Conservation (phyloP, 2,113 vertebrate species). For the Microtus ochrogaster region DNA sequence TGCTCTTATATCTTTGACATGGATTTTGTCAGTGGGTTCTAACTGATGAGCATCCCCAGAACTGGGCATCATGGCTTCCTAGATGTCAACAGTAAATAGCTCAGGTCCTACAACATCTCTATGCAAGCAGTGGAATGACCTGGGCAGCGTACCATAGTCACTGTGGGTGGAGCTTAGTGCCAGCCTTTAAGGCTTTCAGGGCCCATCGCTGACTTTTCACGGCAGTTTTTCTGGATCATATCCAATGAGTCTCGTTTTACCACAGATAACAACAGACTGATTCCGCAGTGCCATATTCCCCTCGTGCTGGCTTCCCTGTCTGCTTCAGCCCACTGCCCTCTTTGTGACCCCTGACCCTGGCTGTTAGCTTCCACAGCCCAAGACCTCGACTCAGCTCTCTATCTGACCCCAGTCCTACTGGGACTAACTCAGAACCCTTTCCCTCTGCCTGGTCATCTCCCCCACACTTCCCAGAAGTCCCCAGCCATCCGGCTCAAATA, state of each 20-base stretch:
- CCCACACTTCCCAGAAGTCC: neutral
- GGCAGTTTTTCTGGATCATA: constrained; percentile 53
- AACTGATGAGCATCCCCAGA: neutral
- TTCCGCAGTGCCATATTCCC: constrained; percentile 37
- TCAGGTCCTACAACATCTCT: neutral
- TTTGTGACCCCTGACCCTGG: constrained; percentile 19
- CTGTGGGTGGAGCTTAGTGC: neutral
- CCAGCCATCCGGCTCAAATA: neutral
- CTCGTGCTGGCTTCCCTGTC: constrained; percentile 52
- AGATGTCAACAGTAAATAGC: neutral
- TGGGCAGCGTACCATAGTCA: neutral
- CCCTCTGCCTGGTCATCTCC: neutral
- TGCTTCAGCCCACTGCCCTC: constrained; percentile 57
- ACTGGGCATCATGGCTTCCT: neutral
- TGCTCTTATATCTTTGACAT: neutral
- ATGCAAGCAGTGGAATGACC: neutral
- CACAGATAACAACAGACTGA: constrained; percentile 60
- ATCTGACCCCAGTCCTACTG: constrained; percentile 40
- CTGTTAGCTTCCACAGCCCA: neutral
- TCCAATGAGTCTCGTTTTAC: constrained; percentile 61
- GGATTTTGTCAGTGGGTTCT: neutral
- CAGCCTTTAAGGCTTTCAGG: constrained; percentile 14
- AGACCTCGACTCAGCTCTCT: constrained; percentile 68
- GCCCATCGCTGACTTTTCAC: constrained; percentile 1
- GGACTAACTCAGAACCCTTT: neutral